Evolutionary conservation across 23 tunicate species (phyloP).

Genomic region (Ascidia mentula): DNA sequence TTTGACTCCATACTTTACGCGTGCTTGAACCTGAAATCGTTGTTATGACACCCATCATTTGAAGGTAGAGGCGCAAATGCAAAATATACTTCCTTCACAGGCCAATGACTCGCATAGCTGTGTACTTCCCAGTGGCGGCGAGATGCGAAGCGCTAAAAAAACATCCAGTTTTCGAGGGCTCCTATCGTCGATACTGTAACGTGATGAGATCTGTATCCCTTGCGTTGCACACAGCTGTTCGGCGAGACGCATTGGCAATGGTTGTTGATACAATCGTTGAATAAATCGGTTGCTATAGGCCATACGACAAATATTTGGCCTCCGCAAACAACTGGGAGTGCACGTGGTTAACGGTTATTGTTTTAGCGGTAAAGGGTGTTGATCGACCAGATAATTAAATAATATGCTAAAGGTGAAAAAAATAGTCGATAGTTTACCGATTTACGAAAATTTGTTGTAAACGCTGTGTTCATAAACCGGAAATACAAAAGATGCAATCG

Average conservation of each 20-base stretch:
- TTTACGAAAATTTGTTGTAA: no score
- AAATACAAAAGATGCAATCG: no score
- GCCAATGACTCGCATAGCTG: background rate
- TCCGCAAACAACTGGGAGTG: background rate
- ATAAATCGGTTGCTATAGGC: background rate
- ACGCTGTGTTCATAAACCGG: no score
- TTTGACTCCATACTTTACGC: background rate
- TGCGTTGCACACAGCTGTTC: background rate
- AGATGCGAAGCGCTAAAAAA: background rate
- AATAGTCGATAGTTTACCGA: no score
- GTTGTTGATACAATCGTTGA: background rate
- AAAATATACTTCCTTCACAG: conserved; percentile 1
- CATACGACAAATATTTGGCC: background rate
- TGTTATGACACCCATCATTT: background rate
- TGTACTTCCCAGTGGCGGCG: background rate
- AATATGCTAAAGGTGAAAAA: no score
- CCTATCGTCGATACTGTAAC: background rate
- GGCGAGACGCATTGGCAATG: conserved; percentile 7
- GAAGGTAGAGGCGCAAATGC: background rate
- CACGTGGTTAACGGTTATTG: background rate
- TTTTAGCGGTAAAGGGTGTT: background rate
- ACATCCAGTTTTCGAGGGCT: background rate
- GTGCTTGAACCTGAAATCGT: background rate
- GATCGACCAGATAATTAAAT: no score
- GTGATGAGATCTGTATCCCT: background rate